phyloP scores from a whole-genome alignment of 2,888 invertebrate genomes.

The Hyposoter dolosus region DNA sequence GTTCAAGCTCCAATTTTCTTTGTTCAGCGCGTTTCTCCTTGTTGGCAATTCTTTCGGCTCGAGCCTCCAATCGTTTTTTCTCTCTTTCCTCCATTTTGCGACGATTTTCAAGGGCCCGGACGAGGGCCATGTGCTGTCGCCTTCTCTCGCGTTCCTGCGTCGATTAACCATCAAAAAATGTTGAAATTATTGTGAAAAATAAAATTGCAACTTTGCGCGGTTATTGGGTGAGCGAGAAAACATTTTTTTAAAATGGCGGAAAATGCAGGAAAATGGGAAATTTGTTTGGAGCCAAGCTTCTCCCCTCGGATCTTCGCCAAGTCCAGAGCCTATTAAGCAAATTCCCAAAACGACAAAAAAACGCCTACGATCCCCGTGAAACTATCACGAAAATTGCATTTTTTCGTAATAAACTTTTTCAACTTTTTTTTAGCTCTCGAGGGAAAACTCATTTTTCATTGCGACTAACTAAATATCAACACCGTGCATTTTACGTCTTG shows the following conservation, averaged over 20 bases:
- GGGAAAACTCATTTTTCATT: not conserved
- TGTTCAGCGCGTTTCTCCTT: slow-evolving; percentile 94
- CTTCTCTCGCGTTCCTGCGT: slow-evolving; percentile 94
- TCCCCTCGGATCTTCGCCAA: not conserved
- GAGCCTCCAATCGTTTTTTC: slow-evolving; percentile 90
- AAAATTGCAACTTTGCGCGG: too few relatives aligned
- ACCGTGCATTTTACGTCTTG: slow-evolving; percentile 62
- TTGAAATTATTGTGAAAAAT: not conserved
- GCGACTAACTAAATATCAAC: slow-evolving; percentile 32
- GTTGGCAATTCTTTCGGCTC: slow-evolving; percentile 93
- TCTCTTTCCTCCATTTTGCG: slow-evolving; percentile 95
- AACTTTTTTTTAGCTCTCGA: not conserved
- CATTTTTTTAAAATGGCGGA: not conserved
- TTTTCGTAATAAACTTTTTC: not conserved
- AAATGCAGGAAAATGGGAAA: not conserved
- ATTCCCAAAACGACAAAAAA: not conserved
- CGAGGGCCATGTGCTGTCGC: slow-evolving; percentile 95
- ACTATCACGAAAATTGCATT: not conserved
- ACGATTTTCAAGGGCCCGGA: slow-evolving; percentile 94
- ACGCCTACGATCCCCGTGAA: not conserved
- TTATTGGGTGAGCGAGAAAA: too few relatives aligned
- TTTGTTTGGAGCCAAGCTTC: not conserved
- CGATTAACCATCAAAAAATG: not conserved
- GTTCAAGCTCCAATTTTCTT: slow-evolving; percentile 88
- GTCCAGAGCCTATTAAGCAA: not conserved